These are phyloP conservation scores for Ibidorhyncha struthersii DNA, from an alignment of 2,113 vertebrate species.

Conservation along the genomic window DNA sequence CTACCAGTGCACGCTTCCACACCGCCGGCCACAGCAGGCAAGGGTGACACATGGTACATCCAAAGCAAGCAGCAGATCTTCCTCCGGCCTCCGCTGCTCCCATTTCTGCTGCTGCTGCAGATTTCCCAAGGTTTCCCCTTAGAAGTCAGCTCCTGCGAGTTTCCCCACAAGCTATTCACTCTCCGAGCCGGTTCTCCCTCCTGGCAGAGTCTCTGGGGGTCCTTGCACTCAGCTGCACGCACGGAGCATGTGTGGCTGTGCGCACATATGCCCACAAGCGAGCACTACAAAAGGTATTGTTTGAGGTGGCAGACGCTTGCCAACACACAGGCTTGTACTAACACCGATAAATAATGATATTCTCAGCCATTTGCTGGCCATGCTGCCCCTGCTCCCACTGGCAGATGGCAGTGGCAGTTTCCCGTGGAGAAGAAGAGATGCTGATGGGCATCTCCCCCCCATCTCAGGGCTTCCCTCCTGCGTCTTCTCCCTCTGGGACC, in stretches of 20 bases:
- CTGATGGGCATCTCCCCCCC: constrained; percentile 10
- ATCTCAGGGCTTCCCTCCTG: not conserved
- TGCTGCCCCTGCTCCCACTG: constrained; percentile 28
- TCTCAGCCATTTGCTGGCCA: constrained; percentile 35
- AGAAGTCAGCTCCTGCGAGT: not conserved
- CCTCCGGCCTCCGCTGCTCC: not conserved
- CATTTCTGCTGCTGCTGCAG: not conserved
- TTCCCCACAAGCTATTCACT: fast-evolving
- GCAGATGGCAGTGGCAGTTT: constrained; percentile 27
- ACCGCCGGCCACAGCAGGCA: too few species aligned
- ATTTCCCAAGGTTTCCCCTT: not conserved
- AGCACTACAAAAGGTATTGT: not conserved
- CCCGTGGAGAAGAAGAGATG: not conserved
- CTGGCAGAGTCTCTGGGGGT: not conserved
- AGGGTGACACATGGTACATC: fast-evolving
- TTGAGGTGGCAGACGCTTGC: not conserved
- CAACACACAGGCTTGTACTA: not conserved
- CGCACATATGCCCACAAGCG: not conserved
- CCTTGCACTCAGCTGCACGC: not conserved
- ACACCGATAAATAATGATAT: not conserved
- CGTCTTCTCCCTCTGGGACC: not conserved
- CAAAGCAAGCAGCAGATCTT: not conserved
- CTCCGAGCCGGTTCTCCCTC: fast-evolving
- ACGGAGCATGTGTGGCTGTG: not conserved
- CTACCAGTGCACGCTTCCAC: too few species aligned